Evolutionary conservation across 2,113 vertebrate genomes (phyloP).

Genomic region (Clupea harengus): DNA sequence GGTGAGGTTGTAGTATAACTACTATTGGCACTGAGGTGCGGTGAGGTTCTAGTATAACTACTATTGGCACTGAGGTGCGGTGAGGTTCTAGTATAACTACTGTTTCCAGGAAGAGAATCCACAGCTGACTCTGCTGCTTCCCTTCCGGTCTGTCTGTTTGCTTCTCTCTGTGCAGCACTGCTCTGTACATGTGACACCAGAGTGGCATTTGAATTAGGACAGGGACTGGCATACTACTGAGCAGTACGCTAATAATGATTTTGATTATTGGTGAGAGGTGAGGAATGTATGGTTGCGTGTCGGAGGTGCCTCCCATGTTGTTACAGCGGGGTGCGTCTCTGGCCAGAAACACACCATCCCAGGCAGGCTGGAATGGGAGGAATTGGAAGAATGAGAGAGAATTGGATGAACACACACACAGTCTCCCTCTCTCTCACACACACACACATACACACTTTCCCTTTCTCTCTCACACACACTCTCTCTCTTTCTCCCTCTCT

Average conservation of each 20-base stretch:
- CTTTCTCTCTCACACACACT: slow-evolving; percentile 4
- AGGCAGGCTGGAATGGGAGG: not conserved
- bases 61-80: no score
- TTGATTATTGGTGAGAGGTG: not conserved
- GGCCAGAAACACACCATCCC: not conserved
- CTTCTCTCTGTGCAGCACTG: not conserved
- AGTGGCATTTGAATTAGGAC: not conserved
- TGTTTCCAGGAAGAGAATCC: not conserved
- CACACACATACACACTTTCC: not conserved
- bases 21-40: no score
- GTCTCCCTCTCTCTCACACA: not conserved
- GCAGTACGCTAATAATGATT: not conserved
- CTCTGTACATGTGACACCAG: not conserved
- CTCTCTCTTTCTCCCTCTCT: not conserved
- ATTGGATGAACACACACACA: not conserved
- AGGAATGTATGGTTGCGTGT: not conserved
- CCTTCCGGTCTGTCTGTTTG: not conserved
- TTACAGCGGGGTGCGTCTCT: not conserved
- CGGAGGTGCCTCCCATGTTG: not conserved
- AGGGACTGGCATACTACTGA: not conserved
- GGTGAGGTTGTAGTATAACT: no score
- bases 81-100: no score
- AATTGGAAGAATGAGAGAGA: not conserved
- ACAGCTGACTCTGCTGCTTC: not conserved
- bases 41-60: no score